A percentile compares a stretch with the other conserved stretches of the same genome.
Conservation (phyloP, 2,113 vertebrate genomes). For the Sinocyclocheilus maitianheensis region DNA sequence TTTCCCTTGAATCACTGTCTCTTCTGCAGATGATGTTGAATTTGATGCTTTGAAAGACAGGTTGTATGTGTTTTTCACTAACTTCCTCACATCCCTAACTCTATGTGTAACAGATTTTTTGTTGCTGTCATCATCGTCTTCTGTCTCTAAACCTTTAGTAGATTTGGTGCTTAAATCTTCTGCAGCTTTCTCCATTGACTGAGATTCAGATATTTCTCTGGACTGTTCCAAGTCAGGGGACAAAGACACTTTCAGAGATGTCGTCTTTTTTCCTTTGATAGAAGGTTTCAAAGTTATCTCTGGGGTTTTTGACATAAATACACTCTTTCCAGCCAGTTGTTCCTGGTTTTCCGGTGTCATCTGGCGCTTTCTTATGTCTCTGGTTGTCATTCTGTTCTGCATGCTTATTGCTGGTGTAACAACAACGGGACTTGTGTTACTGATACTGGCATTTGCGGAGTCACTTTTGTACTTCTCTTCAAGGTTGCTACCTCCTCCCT, state of each 20-base stretch:
- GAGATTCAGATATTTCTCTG: constrained; percentile 29
- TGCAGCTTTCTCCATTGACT: constrained; percentile 12
- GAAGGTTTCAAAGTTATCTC: constrained; percentile 69
- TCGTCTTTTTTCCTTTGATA: constrained; percentile 69
- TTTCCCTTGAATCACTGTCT: constrained; percentile 46
- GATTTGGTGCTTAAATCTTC: constrained; percentile 11
- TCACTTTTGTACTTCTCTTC: constrained; percentile 55
- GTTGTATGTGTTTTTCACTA: constrained; percentile 87
- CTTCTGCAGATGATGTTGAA: constrained; percentile 41
- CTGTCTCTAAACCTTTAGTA: constrained; percentile 47
- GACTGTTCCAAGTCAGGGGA: constrained; percentile 66
- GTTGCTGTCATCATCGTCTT: constrained; percentile 58
- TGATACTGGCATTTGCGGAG: constrained; percentile 64
- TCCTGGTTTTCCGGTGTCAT: constrained; percentile 58
- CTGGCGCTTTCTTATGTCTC: constrained; percentile 64
- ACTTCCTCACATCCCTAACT: constrained; percentile 86
- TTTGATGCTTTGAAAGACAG: constrained; percentile 77
- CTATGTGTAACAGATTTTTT: constrained; percentile 76
- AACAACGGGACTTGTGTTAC: constrained; percentile 59
- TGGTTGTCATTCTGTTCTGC: constrained; percentile 62
- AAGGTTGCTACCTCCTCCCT: constrained; percentile 52
- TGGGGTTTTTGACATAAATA: constrained; percentile 70
- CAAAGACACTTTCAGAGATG: constrained; percentile 64
- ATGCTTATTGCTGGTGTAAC: constrained; percentile 51
- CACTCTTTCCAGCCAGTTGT: constrained; percentile 61